Conservation (phyloP, 2,113 vertebrate species). For the Bettongia penicillata region DNA sequence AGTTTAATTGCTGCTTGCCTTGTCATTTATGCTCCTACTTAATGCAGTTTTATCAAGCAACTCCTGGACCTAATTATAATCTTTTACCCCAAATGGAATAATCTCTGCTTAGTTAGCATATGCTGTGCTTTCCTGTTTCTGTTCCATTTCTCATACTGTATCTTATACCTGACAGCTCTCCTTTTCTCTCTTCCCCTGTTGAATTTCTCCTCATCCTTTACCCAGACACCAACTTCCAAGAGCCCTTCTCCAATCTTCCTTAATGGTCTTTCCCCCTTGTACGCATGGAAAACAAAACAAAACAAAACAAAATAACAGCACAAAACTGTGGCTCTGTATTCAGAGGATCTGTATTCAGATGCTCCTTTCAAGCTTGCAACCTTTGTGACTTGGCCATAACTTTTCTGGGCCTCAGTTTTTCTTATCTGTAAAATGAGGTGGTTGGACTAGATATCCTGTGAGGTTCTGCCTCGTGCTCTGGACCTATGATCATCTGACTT, state of each 20-base stretch:
- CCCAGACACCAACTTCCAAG: not conserved
- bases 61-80: not conserved
- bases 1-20: constrained; percentile 5
- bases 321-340: not conserved
- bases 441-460: not conserved
- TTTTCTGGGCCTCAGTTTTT: not conserved
- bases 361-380: not conserved
- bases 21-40: not conserved
- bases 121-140: not conserved
- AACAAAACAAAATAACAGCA: not conserved
- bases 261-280: not conserved
- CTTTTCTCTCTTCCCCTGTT: not conserved
- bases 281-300: not conserved
- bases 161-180: not conserved
- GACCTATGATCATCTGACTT: not conserved
- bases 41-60: not conserved
- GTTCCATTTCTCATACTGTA: not conserved
- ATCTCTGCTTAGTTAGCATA: not conserved
- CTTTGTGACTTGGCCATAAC: not conserved
- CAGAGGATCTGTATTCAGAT: not conserved
- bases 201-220: not conserved
- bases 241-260: not conserved
- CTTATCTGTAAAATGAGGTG: not conserved
- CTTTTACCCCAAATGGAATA: not conserved
- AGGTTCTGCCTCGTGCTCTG: not conserved